These are phyloP conservation scores for Nicator chloris DNA, from an alignment of 2,113 vertebrate genomes.

Conservation along the genomic window DNA sequence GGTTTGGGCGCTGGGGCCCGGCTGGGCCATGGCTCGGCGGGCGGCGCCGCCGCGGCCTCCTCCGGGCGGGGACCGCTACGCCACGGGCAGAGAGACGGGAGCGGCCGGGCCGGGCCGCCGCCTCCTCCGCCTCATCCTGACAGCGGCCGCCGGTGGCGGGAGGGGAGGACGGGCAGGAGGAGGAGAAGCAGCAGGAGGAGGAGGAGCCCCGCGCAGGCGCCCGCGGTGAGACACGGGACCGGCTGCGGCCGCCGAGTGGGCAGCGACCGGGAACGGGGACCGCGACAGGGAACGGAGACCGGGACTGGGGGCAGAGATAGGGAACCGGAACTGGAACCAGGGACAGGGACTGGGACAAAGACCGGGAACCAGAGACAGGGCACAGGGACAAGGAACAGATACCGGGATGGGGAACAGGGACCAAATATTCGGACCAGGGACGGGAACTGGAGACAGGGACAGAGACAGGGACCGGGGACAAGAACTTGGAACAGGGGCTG, in stretches of 20 bases:
- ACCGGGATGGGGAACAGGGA: too few species aligned
- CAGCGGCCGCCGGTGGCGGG: constrained; percentile 15
- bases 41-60: constrained; percentile 12
- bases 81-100: constrained; percentile 14
- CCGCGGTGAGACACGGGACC: not conserved
- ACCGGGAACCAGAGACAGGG: too few species aligned
- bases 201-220: constrained; percentile 43
- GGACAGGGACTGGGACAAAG: not conserved
- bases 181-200: not conserved
- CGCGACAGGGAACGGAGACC: not conserved
- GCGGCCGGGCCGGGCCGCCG: constrained; percentile 23
- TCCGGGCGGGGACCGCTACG: constrained; percentile 31
- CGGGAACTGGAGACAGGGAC: not conserved
- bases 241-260: not conserved
- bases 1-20: not conserved
- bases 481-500: not conserved
- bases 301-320: fast-evolving
- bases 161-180: not conserved
- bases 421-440: too few species aligned
- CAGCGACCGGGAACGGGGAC: not conserved
- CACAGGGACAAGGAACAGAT: not conserved
- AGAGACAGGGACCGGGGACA: too few species aligned
- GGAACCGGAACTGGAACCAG: fast-evolving
- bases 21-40: constrained; percentile 11
- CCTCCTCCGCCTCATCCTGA: constrained; percentile 53